Conservation (phyloP, 2,113 vertebrate genomes). For the Scopus umbretta region DNA sequence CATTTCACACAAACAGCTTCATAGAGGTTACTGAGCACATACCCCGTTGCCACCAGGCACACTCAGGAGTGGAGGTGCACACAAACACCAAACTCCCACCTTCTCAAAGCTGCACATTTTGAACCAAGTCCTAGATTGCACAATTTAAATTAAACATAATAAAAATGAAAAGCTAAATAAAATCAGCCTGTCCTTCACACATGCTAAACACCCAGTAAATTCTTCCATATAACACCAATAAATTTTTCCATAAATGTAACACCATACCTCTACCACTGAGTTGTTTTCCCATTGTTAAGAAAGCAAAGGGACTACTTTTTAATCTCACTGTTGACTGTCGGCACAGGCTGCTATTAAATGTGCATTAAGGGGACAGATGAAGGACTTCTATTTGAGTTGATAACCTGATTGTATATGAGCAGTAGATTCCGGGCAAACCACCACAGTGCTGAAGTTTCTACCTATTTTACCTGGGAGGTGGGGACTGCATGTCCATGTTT, state of each 20-base stretch:
- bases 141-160: neutral
- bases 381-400: neutral
- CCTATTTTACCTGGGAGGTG: neutral
- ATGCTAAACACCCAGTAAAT: neutral
- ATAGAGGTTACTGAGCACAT: neutral
- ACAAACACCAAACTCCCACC: fast-evolving
- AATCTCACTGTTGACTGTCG: neutral
- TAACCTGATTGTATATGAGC: neutral
- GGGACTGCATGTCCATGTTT: fast-evolving
- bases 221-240: neutral
- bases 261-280: too few relatives aligned
- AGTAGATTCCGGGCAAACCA: neutral
- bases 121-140: neutral
- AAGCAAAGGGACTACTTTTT: neutral
- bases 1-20: fast-evolving
- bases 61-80: fast-evolving
- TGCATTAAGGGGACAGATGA: neutral
- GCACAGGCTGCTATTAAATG: neutral
- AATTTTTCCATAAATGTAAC: neutral
- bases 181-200: neutral
- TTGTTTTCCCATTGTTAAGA: neutral
- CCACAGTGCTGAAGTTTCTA: neutral
- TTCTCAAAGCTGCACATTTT: neutral
- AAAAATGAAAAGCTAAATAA: neutral
- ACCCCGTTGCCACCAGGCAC: fast-evolving